Base-by-base conservation (phyloP, 2,797 vertebrate genomes). In the Pampus argenteus region DNA sequence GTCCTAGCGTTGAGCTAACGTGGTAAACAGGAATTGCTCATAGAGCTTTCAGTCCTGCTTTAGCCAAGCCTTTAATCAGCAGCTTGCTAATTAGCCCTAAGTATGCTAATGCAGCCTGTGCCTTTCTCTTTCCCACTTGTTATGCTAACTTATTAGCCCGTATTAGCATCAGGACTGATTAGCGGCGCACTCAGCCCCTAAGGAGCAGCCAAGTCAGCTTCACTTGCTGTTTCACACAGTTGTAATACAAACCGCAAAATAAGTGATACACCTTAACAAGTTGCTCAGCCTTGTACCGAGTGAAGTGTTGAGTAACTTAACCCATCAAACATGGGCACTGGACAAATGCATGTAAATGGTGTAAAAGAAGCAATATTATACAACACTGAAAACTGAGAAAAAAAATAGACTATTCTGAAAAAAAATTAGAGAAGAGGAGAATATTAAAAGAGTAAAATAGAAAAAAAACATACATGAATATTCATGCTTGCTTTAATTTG, bases 151-250 rank as follows among this genome's bases (percentile, higher is more conserved):
- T 92, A 91, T 91, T 92, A 92, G 86, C 88, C 65, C 65, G 9
- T 85, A 91, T 93, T 93, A 91, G 89, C 91, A 91, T 92, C 87
- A 88, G 83, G 71, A 76, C 81, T 90, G 87, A 90, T 92, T 90
- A 86, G 63, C 51, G 51, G 57, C 45, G 62, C n/a, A 66, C 72
- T 67, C 66, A 72, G 74, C 80, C 84, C 84, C 84, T 36, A 71
- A 47, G 77, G 85, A 87, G 87, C 40, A 28, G 66, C 73, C 58
- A 62, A 40, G 71, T 83, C 70, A 14, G 25, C 70, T 61, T 76
- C 66, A 77, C 71, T 85, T 84, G 69, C 68, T 67, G 26, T 67
- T 71, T 82, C 67, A 57, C 56, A 60, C 64, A 51, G 14, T 66
- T 70, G 61, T 77, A 82, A 83, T 71, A 49, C 76, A 68, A 58